Conservation (phyloP, 2,113 vertebrate species). For the Lepus europaeus region DNA sequence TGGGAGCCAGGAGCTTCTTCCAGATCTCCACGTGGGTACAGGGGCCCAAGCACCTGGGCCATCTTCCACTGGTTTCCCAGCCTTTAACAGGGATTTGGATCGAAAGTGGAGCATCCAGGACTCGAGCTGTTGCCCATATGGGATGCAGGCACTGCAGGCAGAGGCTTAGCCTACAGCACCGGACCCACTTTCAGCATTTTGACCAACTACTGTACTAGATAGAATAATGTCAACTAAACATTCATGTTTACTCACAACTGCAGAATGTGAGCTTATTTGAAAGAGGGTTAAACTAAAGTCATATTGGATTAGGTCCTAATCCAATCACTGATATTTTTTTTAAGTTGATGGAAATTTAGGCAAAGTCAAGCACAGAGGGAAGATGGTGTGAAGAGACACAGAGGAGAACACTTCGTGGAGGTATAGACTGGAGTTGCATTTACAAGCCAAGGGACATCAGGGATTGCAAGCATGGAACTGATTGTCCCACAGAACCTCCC, state of each 20-base stretch:
- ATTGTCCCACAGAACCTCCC: background rate
- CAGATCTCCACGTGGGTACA: too few species aligned
- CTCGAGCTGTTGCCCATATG: too few species aligned
- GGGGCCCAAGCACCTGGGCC: too few species aligned
- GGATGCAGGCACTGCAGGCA: too few species aligned
- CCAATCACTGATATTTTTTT: background rate
- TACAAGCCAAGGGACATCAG: background rate
- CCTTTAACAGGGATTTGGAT: too few species aligned
- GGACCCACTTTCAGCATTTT: background rate
- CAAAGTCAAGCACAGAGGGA: background rate
- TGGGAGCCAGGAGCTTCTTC: too few species aligned
- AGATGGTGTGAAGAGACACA: background rate
- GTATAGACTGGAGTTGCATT: background rate
- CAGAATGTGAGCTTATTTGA: constrained; percentile 11
- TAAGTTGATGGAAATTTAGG: background rate
- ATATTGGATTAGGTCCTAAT: background rate
- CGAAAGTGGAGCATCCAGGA: too few species aligned
- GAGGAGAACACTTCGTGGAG: background rate
- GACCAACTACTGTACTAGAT: background rate
- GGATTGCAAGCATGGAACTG: background rate
- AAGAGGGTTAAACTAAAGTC: constrained; percentile 1
- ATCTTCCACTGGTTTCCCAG: too few species aligned
- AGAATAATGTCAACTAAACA: background rate
- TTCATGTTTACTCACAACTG: background rate
- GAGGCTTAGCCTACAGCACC: too few species aligned